Evolutionary conservation across 2,113 vertebrate genomes (phyloP).

Genomic region (Ibidorhyncha struthersii): DNA sequence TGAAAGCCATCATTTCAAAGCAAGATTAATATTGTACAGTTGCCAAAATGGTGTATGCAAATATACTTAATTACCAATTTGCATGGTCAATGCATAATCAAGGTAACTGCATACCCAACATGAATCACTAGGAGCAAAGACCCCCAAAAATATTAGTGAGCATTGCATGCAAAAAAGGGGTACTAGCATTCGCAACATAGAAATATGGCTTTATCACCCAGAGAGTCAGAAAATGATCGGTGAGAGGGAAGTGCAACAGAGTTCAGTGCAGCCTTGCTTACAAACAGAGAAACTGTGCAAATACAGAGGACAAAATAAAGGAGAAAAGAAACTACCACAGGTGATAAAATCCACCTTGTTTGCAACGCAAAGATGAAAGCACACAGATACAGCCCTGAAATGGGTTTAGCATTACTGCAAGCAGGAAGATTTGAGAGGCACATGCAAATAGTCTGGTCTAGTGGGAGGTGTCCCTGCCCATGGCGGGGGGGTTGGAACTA

Average conservation of each 20-base stretch:
- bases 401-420: not conserved
- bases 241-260: not conserved
- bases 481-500: too few relatives aligned
- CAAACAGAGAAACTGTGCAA: not conserved
- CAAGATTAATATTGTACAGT: not conserved
- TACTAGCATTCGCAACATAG: not conserved
- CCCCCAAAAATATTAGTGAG: not conserved
- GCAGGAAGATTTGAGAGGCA: not conserved
- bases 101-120: not conserved
- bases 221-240: not conserved
- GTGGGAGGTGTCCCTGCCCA: too few relatives aligned
- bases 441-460: not conserved
- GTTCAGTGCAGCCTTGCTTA: not conserved
- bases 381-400: not conserved
- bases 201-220: not conserved
- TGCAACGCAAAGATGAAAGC: not conserved
- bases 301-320: not conserved
- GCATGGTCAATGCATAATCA: not conserved
- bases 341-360: not conserved
- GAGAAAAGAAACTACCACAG: not conserved
- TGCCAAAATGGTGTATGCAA: not conserved
- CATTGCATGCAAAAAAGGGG: not conserved
- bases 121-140: not conserved
- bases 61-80: not conserved
- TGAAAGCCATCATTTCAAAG: not conserved